Evolutionary conservation across 2,113 vertebrate genomes (phyloP).

Genomic region (Globicephala melas): DNA sequence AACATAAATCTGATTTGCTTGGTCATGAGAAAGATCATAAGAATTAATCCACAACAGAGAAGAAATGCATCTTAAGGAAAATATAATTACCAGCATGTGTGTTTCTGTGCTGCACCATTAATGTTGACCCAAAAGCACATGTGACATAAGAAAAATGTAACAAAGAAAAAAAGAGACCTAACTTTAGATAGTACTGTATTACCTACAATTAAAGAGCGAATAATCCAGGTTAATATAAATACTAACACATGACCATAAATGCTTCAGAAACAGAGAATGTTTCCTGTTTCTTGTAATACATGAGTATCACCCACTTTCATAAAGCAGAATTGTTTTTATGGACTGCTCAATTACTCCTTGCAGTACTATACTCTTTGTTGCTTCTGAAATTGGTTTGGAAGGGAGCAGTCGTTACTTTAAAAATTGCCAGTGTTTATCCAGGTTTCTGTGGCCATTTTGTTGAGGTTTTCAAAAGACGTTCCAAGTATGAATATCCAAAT

Average conservation of each 20-base stretch:
- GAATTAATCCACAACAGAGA: slow-evolving; percentile 13
- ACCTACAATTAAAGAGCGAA: slow-evolving; percentile 11
- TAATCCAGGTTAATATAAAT: slow-evolving; percentile 6
- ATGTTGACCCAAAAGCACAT: not conserved
- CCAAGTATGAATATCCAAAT: slow-evolving; percentile 1
- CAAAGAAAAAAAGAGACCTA: not conserved
- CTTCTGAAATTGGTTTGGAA: slow-evolving; percentile 16
- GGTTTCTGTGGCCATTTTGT: not conserved
- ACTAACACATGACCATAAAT: not conserved
- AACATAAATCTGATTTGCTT: slow-evolving; percentile 54
- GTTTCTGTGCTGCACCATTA: not conserved
- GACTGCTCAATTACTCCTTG: slow-evolving; percentile 20
- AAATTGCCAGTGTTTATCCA: slow-evolving; percentile 1
- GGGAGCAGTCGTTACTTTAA: slow-evolving; percentile 21
- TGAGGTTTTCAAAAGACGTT: not conserved
- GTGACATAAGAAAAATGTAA: not conserved
- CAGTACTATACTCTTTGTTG: not conserved
- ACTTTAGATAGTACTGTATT: not conserved
- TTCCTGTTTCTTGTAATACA: not conserved
- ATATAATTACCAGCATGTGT: not conserved
- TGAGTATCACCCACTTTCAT: not conserved
- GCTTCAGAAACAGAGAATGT: not conserved
- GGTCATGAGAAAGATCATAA: slow-evolving; percentile 38
- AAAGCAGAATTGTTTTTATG: slow-evolving; percentile 25
- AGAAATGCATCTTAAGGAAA: not conserved